Conservation (phyloP, 2,888 invertebrate genomes). For the Coremacera marginata region DNA sequence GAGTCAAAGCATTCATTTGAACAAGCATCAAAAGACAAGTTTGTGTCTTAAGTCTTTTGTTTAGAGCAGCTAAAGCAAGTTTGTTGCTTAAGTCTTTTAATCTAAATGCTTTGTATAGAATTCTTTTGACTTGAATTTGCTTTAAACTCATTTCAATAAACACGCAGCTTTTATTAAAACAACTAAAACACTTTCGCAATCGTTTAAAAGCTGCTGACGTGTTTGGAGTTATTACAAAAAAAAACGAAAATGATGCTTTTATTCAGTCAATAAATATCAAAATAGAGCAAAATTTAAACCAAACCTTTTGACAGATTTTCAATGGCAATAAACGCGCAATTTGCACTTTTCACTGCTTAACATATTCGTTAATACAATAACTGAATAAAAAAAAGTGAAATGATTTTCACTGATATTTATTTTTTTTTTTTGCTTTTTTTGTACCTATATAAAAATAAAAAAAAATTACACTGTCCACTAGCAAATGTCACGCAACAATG, state of each 20-base stretch:
- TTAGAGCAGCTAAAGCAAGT: conserved; percentile 10
- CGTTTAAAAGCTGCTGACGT: not conserved
- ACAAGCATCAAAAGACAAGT: no score
- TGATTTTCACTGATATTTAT: not conserved
- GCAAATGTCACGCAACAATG: conserved; percentile 18
- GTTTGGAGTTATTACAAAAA: not conserved
- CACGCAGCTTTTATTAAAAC: no score
- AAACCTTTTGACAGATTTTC: no score
- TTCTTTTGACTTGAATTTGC: no score
- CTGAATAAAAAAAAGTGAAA: conserved; percentile 1
- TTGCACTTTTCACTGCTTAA: no score
- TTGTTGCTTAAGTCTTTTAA: conserved; percentile 20
- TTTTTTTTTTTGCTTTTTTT: not conserved
- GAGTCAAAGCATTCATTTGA: no score
- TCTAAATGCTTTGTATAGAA: no score
- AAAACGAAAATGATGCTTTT: no score
- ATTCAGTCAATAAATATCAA: not conserved
- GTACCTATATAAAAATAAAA: not conserved
- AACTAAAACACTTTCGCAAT: not conserved
- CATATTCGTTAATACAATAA: no score
- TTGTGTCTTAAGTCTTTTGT: not conserved
- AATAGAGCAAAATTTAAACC: not conserved
- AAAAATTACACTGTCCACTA: not conserved
- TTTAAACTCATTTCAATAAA: no score
- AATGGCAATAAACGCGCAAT: no score